Evolutionary conservation across 2,113 vertebrate species (phyloP).

Genomic region (Ictalurus furcatus): DNA sequence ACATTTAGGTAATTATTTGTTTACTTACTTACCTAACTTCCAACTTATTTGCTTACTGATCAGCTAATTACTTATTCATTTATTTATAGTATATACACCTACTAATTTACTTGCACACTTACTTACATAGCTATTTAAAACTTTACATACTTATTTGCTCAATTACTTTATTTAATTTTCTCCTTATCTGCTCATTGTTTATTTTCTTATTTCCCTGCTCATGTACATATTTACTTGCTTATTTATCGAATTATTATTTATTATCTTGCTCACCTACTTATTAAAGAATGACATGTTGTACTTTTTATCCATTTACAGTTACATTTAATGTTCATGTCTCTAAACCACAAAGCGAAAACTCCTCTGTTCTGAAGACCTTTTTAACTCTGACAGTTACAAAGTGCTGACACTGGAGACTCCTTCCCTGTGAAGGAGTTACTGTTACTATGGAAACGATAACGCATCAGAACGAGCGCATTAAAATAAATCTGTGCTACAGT

Average conservation of each 20-base stretch:
- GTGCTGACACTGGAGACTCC: not conserved
- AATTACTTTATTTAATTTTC: not conserved
- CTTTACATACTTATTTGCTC: not conserved
- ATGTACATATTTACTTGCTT: not conserved
- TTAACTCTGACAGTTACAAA: too few relatives aligned
- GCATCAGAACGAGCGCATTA: not conserved
- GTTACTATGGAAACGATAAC: not conserved
- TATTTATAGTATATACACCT: not conserved
- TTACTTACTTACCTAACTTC: not conserved
- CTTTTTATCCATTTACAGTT: not conserved
- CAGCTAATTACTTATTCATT: not conserved
- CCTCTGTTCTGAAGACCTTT: not conserved
- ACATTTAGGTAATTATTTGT: too few relatives aligned
- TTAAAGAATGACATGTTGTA: not conserved
- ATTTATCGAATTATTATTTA: not conserved
- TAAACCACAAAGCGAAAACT: too few relatives aligned
- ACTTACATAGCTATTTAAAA: not conserved
- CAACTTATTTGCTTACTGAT: not conserved
- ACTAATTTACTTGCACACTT: not conserved
- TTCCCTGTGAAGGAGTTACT: not conserved
- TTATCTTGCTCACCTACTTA: too few relatives aligned
- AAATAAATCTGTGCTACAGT: not conserved
- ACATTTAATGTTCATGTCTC: not conserved
- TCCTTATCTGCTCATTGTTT: not conserved
- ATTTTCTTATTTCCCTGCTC: not conserved